Percentiles rank a stretch among this genome's conserved stretches.
These are phyloP conservation scores for Macrosoma leucophasiata DNA, from an alignment of 2,888 invertebrate genomes.

Conservation along the genomic window DNA sequence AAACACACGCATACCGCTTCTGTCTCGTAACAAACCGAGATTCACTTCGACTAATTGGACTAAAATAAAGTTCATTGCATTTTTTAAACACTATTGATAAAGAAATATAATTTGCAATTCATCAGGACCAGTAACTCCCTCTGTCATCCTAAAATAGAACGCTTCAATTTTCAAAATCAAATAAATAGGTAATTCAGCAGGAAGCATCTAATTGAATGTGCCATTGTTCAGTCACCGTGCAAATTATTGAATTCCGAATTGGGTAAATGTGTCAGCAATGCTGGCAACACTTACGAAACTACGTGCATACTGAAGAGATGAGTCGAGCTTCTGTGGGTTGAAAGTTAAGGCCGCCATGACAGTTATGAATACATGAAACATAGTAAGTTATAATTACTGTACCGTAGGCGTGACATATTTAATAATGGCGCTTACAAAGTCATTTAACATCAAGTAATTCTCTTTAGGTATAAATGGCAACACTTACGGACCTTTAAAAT, in stretches of 20 bases:
- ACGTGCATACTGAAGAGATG: conserved; percentile 33
- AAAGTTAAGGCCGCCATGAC: conserved; percentile 61
- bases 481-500: conserved; percentile 15
- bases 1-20: conserved; percentile 37
- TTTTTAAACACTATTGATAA: too few relatives aligned
- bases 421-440: conserved; percentile 23
- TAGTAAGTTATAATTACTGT: conserved; percentile 45
- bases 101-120: too few relatives aligned
- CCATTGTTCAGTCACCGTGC: conserved; percentile 55
- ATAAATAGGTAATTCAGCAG: conserved; percentile 11
- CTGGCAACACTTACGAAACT: conserved; percentile 47
- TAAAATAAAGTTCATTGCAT: too few relatives aligned
- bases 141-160: too few relatives aligned
- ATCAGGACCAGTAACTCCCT: too few relatives aligned
- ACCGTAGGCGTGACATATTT: conserved; percentile 34
- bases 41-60: conserved; percentile 12
- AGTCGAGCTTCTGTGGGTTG: conserved; percentile 46
- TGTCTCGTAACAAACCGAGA: conserved; percentile 25
- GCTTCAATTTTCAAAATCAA: too few relatives aligned
- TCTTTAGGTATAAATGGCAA: conserved; percentile 17
- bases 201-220: conserved; percentile 52
- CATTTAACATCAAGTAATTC: conserved; percentile 17
- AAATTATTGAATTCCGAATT: conserved; percentile 59
- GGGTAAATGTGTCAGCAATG: conserved; percentile 57
- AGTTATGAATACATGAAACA: conserved; percentile 53